Base-by-base conservation (phyloP, 1,140 invertebrate genomes). In the Polyergus mexicanus region DNA sequence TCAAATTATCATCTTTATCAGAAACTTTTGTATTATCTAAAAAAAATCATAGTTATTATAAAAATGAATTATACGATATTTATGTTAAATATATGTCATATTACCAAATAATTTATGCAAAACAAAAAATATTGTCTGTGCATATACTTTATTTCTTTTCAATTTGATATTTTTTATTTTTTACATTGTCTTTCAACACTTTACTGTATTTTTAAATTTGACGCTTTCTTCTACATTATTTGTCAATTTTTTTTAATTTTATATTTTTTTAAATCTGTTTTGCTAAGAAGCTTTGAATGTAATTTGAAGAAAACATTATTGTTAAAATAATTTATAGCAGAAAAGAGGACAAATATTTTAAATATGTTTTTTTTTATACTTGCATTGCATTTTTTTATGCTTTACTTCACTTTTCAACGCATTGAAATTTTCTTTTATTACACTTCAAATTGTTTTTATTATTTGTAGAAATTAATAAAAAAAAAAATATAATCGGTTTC, bases 231-330 rank as follows among this genome's bases (percentile, higher is more conserved):
- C 0, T 47, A n/a, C 19, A 54, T 69, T 69, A 68, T 44, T 68
- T 44, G 54, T 41, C 28, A 7, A 51, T 51, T 71, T 71, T 19
- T 19, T 32, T 0, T 1, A n/a, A 22, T 2, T 71, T 71, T 19
- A 71, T 1, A n/a, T 54, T 56, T 35, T 7, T 56, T 56, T 47
- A 3, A 0, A 3, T 56, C 25, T 4, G 32, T 11, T 28, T 69
- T 1, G 7, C 16, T 71, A 71, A 32, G 3, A 44, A 44, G 2
- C 16, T 6, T 68, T 13, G n/a, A n/a, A n/a, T 13, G n/a, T 1
- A 22, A 44, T 3, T 11, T 54, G n/a, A 54, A 11, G n/a, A 71
- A 71, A 35, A 71, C 16, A 35, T 71, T n/a, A 71, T 51, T 71
- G 22, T 28, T 4, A 11, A 56, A 38, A 35, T 5, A 56, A 19